Evolutionary conservation across 2,888 invertebrate species (phyloP).

Genomic region (Merodon equestris): DNA sequence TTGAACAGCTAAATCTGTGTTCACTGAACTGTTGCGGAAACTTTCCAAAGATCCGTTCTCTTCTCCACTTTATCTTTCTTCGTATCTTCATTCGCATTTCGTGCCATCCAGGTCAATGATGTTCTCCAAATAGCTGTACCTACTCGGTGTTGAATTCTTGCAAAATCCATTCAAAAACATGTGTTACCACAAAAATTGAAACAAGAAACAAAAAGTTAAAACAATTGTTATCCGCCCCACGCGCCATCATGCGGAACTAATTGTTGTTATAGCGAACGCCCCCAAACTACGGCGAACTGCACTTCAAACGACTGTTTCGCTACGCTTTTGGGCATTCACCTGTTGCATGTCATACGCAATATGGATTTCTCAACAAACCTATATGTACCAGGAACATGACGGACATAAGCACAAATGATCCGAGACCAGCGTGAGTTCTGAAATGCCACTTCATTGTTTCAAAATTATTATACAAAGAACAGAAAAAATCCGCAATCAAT

Average conservation of each 20-base stretch:
- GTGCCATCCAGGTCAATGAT: constrained; percentile 55
- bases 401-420: constrained; percentile 38
- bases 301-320: background rate
- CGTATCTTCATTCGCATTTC: constrained; percentile 18
- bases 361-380: constrained; percentile 52
- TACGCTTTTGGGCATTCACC: constrained; percentile 39
- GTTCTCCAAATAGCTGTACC: constrained; percentile 24
- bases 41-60: constrained; percentile 49
- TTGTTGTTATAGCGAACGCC: constrained; percentile 44
- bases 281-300: too few relatives aligned
- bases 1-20: constrained; percentile 38
- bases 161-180: constrained; percentile 17
- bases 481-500: background rate
- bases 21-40: constrained; percentile 47
- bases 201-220: background rate
- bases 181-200: constrained; percentile 22
- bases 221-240: constrained; percentile 21
- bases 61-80: constrained; percentile 9
- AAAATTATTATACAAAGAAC: too few relatives aligned
- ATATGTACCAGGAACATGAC: constrained; percentile 42
- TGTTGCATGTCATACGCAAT: constrained; percentile 29
- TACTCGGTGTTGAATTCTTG: constrained; percentile 39
- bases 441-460: constrained; percentile 59
- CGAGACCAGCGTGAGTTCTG: constrained; percentile 40
- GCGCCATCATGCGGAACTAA: constrained; percentile 42